Evolutionary conservation across 2,113 vertebrate species (phyloP).

Genomic region (Bubo scandiacus): DNA sequence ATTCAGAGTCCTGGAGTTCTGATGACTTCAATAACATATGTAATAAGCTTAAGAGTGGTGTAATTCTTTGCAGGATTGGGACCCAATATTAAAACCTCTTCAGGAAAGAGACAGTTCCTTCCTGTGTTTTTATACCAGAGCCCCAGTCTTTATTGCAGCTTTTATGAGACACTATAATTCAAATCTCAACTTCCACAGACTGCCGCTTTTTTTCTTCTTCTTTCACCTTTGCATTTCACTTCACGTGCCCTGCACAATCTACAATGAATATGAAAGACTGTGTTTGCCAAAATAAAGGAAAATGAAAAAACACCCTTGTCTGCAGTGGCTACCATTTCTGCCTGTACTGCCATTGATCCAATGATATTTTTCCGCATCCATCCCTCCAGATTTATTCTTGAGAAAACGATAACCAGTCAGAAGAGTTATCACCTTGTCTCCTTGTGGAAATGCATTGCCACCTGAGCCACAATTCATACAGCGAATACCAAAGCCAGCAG

Average conservation of each 20-base stretch:
- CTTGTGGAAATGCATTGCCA: constrained; percentile 34
- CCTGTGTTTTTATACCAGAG: constrained; percentile 34
- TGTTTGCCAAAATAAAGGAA: neutral
- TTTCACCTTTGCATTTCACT: constrained; percentile 27
- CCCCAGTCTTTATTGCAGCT: constrained; percentile 3
- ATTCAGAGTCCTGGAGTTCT: neutral
- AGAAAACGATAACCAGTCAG: neutral
- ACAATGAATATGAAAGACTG: neutral
- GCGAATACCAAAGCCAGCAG: neutral
- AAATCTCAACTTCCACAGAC: neutral
- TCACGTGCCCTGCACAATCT: neutral
- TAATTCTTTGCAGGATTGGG: constrained; percentile 25
- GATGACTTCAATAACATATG: neutral
- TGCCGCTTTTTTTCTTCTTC: neutral
- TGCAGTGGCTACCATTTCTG: neutral
- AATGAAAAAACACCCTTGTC: neutral
- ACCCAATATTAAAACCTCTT: constrained; percentile 21
- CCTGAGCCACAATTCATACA: neutral
- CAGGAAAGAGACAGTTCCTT: constrained; percentile 8
- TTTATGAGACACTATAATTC: constrained; percentile 42
- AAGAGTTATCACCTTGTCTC: constrained; percentile 35
- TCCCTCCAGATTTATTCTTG: constrained; percentile 25
- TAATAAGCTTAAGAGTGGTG: neutral
- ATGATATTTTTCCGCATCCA: neutral
- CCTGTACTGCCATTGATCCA: constrained; percentile 8